A percentile compares a stretch with the other conserved stretches of the same genome.
Conservation (phyloP, 2,888 invertebrate genomes). For the Thereva unica region DNA sequence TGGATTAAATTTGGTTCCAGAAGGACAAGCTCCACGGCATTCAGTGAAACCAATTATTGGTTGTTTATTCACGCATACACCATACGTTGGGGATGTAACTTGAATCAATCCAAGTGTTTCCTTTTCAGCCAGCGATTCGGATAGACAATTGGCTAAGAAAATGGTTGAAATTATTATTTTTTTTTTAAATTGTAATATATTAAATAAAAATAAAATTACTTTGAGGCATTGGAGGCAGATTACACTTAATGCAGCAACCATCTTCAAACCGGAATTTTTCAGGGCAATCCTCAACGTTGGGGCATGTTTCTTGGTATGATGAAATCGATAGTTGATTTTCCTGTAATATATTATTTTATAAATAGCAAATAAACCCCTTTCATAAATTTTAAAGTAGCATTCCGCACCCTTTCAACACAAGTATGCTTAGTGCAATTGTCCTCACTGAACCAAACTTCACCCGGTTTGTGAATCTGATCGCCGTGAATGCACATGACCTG, state of each 20-base stretch:
- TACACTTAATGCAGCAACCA: constrained; percentile 73
- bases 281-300: constrained; percentile 66
- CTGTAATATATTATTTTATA: constrained; percentile 45
- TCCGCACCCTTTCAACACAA: constrained; percentile 56
- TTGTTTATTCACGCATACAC: constrained; percentile 67
- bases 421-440: constrained; percentile 69
- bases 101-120: constrained; percentile 66
- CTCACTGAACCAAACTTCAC: constrained; percentile 64
- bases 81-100: constrained; percentile 59
- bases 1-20: constrained; percentile 69
- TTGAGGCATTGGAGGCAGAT: constrained; percentile 59
- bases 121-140: constrained; percentile 60
- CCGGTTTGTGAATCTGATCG: constrained; percentile 60
- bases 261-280: constrained; percentile 62
- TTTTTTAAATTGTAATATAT: not conserved
- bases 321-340: constrained; percentile 62
- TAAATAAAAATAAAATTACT: constrained; percentile 54
- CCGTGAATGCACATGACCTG: constrained; percentile 64
- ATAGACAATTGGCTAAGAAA: constrained; percentile 62
- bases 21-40: constrained; percentile 72
- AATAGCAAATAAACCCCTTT: not conserved
- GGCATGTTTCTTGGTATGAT: constrained; percentile 64
- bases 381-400: not conserved
- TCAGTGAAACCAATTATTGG: constrained; percentile 67
- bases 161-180: not conserved